These are phyloP conservation scores for Helleia helle DNA, from an alignment of 2,888 invertebrate genomes.

Conservation along the genomic window DNA sequence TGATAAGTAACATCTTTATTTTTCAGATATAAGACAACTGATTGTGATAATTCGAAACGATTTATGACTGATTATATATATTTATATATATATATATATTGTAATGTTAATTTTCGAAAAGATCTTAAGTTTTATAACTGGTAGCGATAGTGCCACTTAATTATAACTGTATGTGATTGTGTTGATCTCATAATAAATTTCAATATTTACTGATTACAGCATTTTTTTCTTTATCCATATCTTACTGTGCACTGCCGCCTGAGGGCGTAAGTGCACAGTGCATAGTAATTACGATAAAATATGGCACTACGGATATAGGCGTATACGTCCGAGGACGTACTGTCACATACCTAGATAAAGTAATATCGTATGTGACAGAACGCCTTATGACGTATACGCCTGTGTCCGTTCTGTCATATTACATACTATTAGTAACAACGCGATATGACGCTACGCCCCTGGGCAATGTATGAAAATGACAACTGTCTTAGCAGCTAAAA, in stretches of 20 bases:
- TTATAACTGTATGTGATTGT: conserved; percentile 2
- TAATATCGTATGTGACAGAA: conserved; percentile 18
- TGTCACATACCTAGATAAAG: conserved; percentile 4
- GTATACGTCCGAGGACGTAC: conserved; percentile 8
- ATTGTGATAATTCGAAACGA: background rate
- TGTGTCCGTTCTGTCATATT: conserved; percentile 11
- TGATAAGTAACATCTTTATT: background rate
- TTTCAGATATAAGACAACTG: conserved; percentile 6
- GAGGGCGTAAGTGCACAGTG: background rate
- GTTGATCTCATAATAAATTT: background rate
- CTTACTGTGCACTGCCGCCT: background rate
- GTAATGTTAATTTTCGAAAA: conserved; percentile 7
- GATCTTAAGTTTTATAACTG: background rate
- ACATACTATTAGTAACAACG: conserved; percentile 2
- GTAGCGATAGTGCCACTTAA: background rate
- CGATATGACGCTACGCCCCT: background rate
- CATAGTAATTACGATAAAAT: conserved; percentile 5
- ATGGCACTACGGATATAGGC: conserved; percentile 3
- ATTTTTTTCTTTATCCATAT: background rate
- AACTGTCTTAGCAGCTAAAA: conserved; percentile 8
- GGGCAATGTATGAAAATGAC: conserved; percentile 9
- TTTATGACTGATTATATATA: background rate
- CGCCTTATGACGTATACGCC: conserved; percentile 11
- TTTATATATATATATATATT: no score
- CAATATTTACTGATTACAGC: background rate